Base-by-base conservation (phyloP, 1,140 invertebrate genomes). In the Trissolcus basalis region DNA sequence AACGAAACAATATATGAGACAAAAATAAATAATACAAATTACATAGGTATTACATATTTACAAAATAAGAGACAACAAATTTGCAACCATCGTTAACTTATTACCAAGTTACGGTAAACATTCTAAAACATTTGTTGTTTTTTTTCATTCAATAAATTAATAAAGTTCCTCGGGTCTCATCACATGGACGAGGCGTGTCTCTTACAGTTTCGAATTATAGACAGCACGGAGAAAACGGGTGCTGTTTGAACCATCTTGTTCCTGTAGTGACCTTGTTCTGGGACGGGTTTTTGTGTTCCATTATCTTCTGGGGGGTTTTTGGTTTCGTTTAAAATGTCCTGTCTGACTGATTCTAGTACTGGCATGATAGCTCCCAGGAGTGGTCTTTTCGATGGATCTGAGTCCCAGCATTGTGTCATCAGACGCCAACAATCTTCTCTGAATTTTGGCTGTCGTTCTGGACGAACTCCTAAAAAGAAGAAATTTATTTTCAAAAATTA, bases 321-420 rank as follows among this genome's bases (percentile, higher is more conserved):
- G 8, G 12, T 4, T 44, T 13, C 43, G 0, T 13, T 12, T 13
- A 44, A 13, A 4, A 35, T n/a, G 32, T 58, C 16, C 16, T 36
- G 27, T 7, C 36, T 8, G 3, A 59, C 48, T 0, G 9, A 48
- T 48, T 59, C 45, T 9, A 59, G 13, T 4, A 49, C 56, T 39
- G 56, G 56, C n/a, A 59, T 33, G 7, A 59, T 59, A 2, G 45
- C 33, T 11, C 56, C 56, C 3, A 59, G 45, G 11, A 16, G 45
- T n/a, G 56, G 56, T 59, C 96, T 87, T 61, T 91, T 88, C 1
- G 87, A 82, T 8, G 95, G 92, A 56, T 96, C 94, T 5, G 92
- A 91, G 43, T 92, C 90, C 96, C 96, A 97, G 82, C 96, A 97
- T 63, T 92, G 91, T 84, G 93, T 90, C 95, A 97, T 97, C 11